Conservation (phyloP, 2,888 invertebrate species). For the Melanotus villosus region DNA sequence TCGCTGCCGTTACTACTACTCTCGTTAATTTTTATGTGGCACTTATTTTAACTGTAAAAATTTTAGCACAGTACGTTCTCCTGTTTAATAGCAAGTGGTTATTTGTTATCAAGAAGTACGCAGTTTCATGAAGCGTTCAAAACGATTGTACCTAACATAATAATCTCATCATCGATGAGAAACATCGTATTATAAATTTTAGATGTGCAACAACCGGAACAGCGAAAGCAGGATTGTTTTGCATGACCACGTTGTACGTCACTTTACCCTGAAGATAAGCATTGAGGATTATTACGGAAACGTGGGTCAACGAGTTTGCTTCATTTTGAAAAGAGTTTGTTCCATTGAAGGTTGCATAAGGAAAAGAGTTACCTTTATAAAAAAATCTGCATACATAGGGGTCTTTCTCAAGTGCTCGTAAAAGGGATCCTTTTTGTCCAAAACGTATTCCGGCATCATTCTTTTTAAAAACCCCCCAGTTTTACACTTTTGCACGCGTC, state of each 20-base stretch:
- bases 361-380: constrained; percentile 47
- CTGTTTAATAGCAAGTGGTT: constrained; percentile 27
- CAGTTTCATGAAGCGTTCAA: constrained; percentile 23
- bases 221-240: constrained; percentile 41
- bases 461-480: constrained; percentile 32
- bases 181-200: constrained; percentile 38
- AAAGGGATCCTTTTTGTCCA: constrained; percentile 60
- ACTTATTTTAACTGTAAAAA: constrained; percentile 8
- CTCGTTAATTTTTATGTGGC: constrained; percentile 12
- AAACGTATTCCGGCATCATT: constrained; percentile 62
- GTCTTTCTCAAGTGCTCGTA: constrained; percentile 53
- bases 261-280: neutral
- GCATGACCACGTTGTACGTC: constrained; percentile 17
- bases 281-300: too few relatives aligned
- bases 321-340: neutral
- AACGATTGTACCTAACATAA: constrained; percentile 21
- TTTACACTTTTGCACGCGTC: neutral
- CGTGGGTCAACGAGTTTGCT: neutral
- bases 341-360: neutral
- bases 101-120: neutral
- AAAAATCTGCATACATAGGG: constrained; percentile 54
- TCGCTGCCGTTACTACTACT: neutral
- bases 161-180: constrained; percentile 30
- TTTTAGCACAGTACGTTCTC: constrained; percentile 24
- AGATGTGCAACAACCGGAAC: constrained; percentile 41